A percentile compares a stretch with the other conserved stretches of the same genome.
These are phyloP conservation scores for Prinia subflava DNA, from an alignment of 2,113 vertebrate species.

Conservation along the genomic window DNA sequence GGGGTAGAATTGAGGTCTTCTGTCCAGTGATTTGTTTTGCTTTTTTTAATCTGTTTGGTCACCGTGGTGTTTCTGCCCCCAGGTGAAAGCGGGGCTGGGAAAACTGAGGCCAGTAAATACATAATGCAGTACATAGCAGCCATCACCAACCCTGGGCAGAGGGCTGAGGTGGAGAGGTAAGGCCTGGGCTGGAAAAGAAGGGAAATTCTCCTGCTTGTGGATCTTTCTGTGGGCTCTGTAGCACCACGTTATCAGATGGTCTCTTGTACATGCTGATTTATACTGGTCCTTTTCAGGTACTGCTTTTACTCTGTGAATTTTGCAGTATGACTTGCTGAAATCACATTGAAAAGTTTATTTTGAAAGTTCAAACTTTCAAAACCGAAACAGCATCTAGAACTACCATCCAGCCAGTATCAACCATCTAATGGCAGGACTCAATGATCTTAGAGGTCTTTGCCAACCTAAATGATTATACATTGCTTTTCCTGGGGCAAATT, in stretches of 20 bases:
- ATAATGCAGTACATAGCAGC: conserved; percentile 99
- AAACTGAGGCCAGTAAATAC: conserved; percentile 98
- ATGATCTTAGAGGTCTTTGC: neutral
- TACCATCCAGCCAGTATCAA: neutral
- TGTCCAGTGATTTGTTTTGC: neutral
- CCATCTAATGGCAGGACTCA: neutral
- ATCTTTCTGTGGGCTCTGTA: neutral
- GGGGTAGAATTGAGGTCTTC: neutral
- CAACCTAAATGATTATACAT: neutral
- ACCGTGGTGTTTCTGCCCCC: neutral
- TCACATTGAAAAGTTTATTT: neutral
- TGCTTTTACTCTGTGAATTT: neutral
- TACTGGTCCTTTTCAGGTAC: neutral
- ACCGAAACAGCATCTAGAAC: neutral
- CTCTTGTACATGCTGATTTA: neutral
- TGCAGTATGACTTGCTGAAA: neutral
- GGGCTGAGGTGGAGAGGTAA: conserved; percentile 96
- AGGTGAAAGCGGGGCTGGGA: conserved; percentile 98
- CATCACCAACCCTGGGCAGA: conserved; percentile 95
- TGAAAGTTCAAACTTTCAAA: neutral
- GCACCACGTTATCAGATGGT: neutral
- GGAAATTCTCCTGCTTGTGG: neutral
- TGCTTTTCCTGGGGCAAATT: neutral
- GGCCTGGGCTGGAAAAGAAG: neutral
- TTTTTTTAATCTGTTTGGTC: neutral